Conservation (phyloP, 2,113 vertebrate species). For the Steatornis caripensis region DNA sequence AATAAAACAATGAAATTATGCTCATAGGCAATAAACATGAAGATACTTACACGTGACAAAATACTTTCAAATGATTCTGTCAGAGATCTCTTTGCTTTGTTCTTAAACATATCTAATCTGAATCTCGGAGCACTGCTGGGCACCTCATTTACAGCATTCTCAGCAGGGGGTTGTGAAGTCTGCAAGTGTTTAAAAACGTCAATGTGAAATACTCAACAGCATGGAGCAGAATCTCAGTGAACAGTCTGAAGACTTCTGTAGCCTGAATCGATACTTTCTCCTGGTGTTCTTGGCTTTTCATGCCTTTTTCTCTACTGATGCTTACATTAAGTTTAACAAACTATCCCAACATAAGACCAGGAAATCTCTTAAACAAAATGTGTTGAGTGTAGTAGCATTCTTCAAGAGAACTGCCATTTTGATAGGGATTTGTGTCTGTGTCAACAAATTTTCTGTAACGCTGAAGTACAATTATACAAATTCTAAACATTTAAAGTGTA, state of each 20-base stretch:
- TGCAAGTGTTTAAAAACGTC: background rate
- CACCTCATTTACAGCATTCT: conserved; percentile 71
- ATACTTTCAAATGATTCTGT: conserved; percentile 93
- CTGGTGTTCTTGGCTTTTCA: background rate
- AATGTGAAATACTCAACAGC: background rate
- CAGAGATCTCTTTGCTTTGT: conserved; percentile 89
- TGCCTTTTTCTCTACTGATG: background rate
- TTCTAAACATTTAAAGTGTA: background rate
- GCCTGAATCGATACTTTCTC: background rate
- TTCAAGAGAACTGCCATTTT: background rate
- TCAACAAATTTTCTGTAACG: background rate
- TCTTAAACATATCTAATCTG: conserved; percentile 88
- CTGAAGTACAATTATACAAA: background rate
- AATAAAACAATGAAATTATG: background rate
- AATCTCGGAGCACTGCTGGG: conserved; percentile 79
- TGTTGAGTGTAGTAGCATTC: background rate
- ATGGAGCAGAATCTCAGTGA: background rate
- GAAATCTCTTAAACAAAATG: background rate
- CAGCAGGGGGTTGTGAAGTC: conserved; percentile 58
- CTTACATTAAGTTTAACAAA: background rate
- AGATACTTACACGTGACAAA: conserved; percentile 69
- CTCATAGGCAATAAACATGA: background rate
- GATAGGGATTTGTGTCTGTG: background rate
- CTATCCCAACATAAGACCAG: background rate
- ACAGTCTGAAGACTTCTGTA: background rate